These are phyloP conservation scores for Drosophila macrospina DNA, from an alignment of 2,888 invertebrate genomes.

Conservation along the genomic window DNA sequence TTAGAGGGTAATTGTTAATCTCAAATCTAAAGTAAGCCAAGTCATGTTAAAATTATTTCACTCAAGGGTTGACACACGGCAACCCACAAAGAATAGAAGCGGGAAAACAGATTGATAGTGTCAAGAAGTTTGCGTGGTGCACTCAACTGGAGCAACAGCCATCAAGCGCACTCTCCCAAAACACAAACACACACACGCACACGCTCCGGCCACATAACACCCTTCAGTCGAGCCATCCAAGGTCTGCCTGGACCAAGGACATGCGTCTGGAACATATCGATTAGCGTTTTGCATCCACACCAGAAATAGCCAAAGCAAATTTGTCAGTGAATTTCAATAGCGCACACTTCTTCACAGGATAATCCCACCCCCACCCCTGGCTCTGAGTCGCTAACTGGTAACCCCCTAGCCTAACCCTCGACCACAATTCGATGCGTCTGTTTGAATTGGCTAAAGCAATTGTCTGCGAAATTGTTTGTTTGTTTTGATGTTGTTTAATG, in stretches of 20 bases:
- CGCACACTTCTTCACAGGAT: slow-evolving; percentile 58
- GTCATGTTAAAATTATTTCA: slow-evolving; percentile 38
- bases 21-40: slow-evolving; percentile 28
- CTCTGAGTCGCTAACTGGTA: not conserved
- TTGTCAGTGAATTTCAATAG: slow-evolving; percentile 51
- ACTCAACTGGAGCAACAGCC: slow-evolving; percentile 54
- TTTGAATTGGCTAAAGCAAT: slow-evolving; percentile 63
- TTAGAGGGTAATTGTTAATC: slow-evolving; percentile 30
- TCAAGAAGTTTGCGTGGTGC: slow-evolving; percentile 54
- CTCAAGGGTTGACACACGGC: slow-evolving; percentile 53
- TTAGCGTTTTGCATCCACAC: slow-evolving; percentile 70
- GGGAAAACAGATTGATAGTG: slow-evolving; percentile 69
- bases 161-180: slow-evolving; percentile 44
- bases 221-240: slow-evolving; percentile 9
- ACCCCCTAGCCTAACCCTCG: slow-evolving; percentile 9
- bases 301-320: slow-evolving; percentile 50
- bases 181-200: slow-evolving; percentile 8
- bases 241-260: slow-evolving; percentile 29
- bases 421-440: slow-evolving; percentile 64
- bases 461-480: slow-evolving; percentile 78
- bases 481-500: slow-evolving; percentile 78
- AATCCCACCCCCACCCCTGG: slow-evolving; percentile 60
- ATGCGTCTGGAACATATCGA: slow-evolving; percentile 79
- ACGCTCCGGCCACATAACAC: slow-evolving; percentile 5
- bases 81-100: slow-evolving; percentile 12